A percentile compares a stretch with the other conserved stretches of the same genome.
Conservation (phyloP, 2,797 vertebrate genomes). For the Calcarius lapponicus region DNA sequence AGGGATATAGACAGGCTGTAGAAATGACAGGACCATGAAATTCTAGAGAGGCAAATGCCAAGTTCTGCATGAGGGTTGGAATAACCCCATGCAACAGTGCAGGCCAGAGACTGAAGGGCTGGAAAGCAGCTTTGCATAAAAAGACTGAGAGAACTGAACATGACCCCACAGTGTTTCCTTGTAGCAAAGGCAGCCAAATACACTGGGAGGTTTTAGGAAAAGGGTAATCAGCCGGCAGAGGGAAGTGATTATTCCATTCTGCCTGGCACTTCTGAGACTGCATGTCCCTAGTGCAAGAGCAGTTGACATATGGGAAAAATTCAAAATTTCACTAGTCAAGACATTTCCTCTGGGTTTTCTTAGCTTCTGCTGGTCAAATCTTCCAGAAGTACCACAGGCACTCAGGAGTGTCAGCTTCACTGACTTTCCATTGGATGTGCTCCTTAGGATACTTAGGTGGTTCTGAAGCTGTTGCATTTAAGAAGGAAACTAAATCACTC, state of each 20-base stretch:
- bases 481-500: neutral
- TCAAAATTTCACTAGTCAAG: neutral
- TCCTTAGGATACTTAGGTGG: neutral
- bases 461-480: neutral
- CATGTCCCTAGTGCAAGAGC: neutral
- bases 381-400: neutral
- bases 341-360: neutral
- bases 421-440: neutral
- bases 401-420: neutral
- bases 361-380: neutral
- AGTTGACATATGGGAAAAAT: neutral
- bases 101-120: neutral
- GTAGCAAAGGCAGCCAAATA: neutral
- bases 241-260: neutral
- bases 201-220: neutral
- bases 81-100: neutral
- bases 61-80: rapidly evolving
- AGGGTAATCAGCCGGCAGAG: neutral
- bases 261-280: neutral
- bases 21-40: neutral
- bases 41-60: neutral
- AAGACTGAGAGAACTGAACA: neutral
- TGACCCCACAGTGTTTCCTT: neutral
- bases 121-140: neutral
- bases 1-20: neutral